Conservation (phyloP, 2,113 vertebrate species). For the Narcine bancroftii region DNA sequence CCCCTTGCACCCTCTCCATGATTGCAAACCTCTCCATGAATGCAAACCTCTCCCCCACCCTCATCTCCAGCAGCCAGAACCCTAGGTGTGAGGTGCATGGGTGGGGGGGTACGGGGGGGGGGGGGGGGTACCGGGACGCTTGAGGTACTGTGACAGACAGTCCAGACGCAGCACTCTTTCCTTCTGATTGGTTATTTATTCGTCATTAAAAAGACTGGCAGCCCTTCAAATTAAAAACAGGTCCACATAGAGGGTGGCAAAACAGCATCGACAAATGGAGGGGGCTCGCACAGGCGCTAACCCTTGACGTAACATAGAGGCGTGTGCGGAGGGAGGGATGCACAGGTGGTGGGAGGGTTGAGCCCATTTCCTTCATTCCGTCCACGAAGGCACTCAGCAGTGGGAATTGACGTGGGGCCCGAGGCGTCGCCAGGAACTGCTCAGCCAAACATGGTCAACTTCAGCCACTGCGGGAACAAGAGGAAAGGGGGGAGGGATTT, state of each 20-base stretch:
- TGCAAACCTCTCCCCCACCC: too few relatives aligned
- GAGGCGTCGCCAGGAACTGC: not conserved
- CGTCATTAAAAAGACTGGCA: not conserved
- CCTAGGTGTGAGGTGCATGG: too few relatives aligned
- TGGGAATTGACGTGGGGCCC: not conserved
- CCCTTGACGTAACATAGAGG: fast-evolving
- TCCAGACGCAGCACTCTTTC: not conserved
- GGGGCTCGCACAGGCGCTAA: not conserved
- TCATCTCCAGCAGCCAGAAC: too few relatives aligned
- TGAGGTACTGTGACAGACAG: too few relatives aligned
- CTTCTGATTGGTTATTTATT: not conserved
- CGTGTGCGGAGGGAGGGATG: fast-evolving
- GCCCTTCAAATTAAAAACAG: not conserved
- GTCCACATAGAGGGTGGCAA: not conserved
- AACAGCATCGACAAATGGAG: too few relatives aligned
- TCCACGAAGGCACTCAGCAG: not conserved
- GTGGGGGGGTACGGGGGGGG: too few relatives aligned
- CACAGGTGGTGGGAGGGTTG: not conserved
- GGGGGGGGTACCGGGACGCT: too few relatives aligned
- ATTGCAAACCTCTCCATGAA: too few relatives aligned
- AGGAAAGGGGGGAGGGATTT: not conserved
- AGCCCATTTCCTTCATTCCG: not conserved
- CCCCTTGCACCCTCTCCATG: too few relatives aligned
- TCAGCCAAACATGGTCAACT: not conserved
- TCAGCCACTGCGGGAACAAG: not conserved